Percentiles rank a stretch among this genome's conserved stretches.
Conservation (phyloP, 1,140 invertebrate species). For the Drosophila subobscura region DNA sequence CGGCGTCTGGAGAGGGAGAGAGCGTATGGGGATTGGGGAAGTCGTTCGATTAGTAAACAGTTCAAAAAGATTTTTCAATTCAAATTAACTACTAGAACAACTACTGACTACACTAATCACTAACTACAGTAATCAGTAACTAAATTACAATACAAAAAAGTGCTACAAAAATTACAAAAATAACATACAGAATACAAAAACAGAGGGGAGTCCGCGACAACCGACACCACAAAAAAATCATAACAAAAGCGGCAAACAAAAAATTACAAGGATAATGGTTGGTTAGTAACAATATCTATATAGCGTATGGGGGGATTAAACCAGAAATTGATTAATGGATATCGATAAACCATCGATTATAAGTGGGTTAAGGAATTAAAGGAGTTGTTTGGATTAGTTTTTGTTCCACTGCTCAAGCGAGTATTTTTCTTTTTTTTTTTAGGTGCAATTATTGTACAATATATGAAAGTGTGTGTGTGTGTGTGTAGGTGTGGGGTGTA, state of each 20-base stretch:
- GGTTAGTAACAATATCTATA: conserved; percentile 32
- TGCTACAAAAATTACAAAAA: conserved; percentile 29
- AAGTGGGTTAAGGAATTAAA: conserved; percentile 31
- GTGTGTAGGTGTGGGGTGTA: conserved; percentile 23
- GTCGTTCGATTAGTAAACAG: conserved; percentile 56
- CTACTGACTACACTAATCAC: conserved; percentile 53
- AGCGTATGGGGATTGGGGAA: conserved; percentile 45
- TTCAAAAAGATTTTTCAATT: conserved; percentile 12
- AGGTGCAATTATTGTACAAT: conserved; percentile 61
- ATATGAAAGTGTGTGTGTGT: conserved; percentile 21
- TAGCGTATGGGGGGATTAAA: conserved; percentile 21
- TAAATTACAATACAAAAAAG: conserved; percentile 23
- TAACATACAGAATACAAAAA: neutral
- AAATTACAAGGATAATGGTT: conserved; percentile 35
- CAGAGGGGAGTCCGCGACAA: neutral
- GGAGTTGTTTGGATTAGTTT: conserved; percentile 51
- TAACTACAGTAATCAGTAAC: conserved; percentile 31
- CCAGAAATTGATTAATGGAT: conserved; percentile 10
- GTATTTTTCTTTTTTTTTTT: conserved; percentile 8
- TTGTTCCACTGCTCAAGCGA: conserved; percentile 60
- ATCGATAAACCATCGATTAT: conserved; percentile 28
- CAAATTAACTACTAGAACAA: conserved; percentile 42
- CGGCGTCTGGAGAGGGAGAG: conserved; percentile 57
- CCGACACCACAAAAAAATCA: conserved; percentile 47
- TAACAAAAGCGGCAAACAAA: conserved; percentile 25